A percentile compares a stretch with the other conserved stretches of the same genome.
Evolutionary conservation across 2,888 invertebrate genomes (phyloP).

Genomic region (Epirrhoe alternata): DNA sequence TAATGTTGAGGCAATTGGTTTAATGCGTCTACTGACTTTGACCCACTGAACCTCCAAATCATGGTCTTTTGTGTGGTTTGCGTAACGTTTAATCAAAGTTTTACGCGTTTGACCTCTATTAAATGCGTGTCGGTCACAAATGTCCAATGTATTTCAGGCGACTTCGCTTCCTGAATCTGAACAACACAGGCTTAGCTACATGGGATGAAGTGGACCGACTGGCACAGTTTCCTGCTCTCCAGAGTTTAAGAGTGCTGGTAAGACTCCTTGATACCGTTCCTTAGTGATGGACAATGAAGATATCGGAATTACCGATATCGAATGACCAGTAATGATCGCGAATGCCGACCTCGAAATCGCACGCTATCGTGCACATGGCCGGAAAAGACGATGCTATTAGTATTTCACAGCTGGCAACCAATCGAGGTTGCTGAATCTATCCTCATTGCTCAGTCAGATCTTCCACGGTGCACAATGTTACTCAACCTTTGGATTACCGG

Average conservation of each 20-base stretch:
- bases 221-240: conserved; percentile 92
- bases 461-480: conserved; percentile 36
- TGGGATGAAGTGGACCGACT: conserved; percentile 97
- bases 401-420: conserved; percentile 41
- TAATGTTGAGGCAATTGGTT: conserved; percentile 46
- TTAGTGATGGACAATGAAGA: background rate
- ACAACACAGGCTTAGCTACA: conserved; percentile 91
- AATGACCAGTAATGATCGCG: conserved; percentile 38
- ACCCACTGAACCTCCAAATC: conserved; percentile 67
- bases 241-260: conserved; percentile 93
- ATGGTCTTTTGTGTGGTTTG: conserved; percentile 46
- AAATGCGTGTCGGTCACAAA: conserved; percentile 31
- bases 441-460: conserved; percentile 42
- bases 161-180: conserved; percentile 92
- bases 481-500: conserved; percentile 44
- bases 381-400: conserved; percentile 50
- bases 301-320: conserved; percentile 32
- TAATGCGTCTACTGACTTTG: conserved; percentile 63
- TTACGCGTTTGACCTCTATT: conserved; percentile 37
- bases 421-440: conserved; percentile 43
- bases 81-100: conserved; percentile 42
- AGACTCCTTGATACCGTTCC: conserved; percentile 42
- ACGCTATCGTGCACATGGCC: conserved; percentile 53
- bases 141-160: conserved; percentile 76
- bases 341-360: conserved; percentile 52